Percentiles rank a stretch among this genome's conserved stretches.
Evolutionary conservation across 23 tunicate species (phyloP).

Genomic region (Aplidium turbinatum): DNA sequence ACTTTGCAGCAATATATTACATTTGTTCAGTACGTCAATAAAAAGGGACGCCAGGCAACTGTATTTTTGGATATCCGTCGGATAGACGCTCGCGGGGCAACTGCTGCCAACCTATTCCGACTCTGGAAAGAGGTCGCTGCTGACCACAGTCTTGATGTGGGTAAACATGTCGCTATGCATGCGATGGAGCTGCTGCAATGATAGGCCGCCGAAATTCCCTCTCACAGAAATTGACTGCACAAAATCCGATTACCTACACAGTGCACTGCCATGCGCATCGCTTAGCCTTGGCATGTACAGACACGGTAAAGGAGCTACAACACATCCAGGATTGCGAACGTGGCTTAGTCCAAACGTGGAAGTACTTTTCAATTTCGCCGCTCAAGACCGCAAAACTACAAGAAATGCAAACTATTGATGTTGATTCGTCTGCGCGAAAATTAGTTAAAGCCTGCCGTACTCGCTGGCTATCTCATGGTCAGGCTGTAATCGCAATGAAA

Average conservation of each 20-base stretch:
- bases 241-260: slow-evolving; percentile 32
- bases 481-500: slow-evolving; percentile 39
- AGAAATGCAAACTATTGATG: slow-evolving; percentile 25
- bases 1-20: slow-evolving; percentile 22
- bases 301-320: slow-evolving; percentile 32
- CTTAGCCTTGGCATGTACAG: slow-evolving; percentile 37
- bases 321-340: slow-evolving; percentile 38
- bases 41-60: slow-evolving; percentile 17
- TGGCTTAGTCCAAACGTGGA: slow-evolving; percentile 38
- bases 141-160: slow-evolving; percentile 27
- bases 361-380: slow-evolving; percentile 24
- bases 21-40: slow-evolving; percentile 28
- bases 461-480: slow-evolving; percentile 43
- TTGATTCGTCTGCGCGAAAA: slow-evolving; percentile 24
- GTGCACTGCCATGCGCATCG: slow-evolving; percentile 45
- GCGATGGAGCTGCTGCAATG: slow-evolving; percentile 27
- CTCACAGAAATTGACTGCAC: slow-evolving; percentile 32
- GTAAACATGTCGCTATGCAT: slow-evolving; percentile 38
- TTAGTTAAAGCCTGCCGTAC: slow-evolving; percentile 35
- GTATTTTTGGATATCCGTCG: slow-evolving; percentile 30
- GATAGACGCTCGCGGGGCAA: slow-evolving; percentile 36
- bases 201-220: slow-evolving; percentile 27
- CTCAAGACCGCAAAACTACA: slow-evolving; percentile 27
- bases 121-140: slow-evolving; percentile 28
- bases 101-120: slow-evolving; percentile 41